Evolutionary conservation across 2,113 vertebrate genomes (phyloP), one percentile per base, ranked within the genome.

Genomic region (Scomber colias): DNA sequence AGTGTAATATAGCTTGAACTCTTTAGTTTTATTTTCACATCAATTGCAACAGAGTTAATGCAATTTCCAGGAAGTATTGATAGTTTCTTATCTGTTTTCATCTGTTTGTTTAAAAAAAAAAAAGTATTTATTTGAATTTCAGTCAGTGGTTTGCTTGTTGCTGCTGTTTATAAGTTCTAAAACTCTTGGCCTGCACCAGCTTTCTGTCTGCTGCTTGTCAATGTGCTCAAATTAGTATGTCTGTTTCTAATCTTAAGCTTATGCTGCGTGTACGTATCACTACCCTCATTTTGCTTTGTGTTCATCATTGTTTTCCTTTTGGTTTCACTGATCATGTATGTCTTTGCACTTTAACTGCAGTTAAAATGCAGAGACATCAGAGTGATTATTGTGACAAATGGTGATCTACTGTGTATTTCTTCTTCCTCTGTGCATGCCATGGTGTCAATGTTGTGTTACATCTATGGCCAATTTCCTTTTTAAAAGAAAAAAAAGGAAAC

Each of bases 231-330:
- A 95, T 96, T 77, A 95, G 95, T 93, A 95, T 91, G 93, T 93
- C 95, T 95, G 93, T 94, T 92, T 96, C 95, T 95, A 90, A 96
- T 94, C 95, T 93, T 94, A 94, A 93, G 91, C 92, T 93, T 94
- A 90, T 94, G 95, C 95, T 94, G 96, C 95, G 92, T 94, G 93
- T 95, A 30, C 49, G 67, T 71, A 65, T 80, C 71, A 57, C 50
- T 61, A 92, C 84, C 92, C 90, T 90, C 92, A 93, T 95, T 93
- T 95, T 93, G 94, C 94, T 96, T 95, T 77, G 95, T 90, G 92
- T 95, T 95, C 94, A 93, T 95, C 95, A 91, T 93, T 91, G 92
- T 96, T 92, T 94, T 94, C 92, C 95, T 40, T 73, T 57, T 64
- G 24, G 30, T 77, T 54, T 51, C 50, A 63, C 19, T 64, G 24